Percentiles rank a stretch among this genome's conserved stretches.
Conservation (phyloP, 2,888 invertebrate species). For the Mimachlamys varia region DNA sequence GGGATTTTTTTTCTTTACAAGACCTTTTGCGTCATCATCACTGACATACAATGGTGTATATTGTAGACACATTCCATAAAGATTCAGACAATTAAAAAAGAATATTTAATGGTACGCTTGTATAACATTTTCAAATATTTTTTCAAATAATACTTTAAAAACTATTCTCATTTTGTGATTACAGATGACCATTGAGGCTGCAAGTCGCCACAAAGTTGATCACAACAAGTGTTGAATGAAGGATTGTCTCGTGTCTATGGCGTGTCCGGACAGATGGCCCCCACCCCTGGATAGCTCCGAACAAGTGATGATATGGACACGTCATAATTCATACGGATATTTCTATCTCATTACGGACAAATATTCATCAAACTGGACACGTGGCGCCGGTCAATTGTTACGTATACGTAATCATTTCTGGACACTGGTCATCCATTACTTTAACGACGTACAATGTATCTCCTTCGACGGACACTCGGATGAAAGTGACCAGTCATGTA, state of each 20-base stretch:
- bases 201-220: not conserved
- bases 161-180: not conserved
- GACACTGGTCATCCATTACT: conserved; percentile 15
- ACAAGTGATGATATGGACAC: not conserved
- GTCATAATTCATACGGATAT: not conserved
- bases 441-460: not conserved
- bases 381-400: not conserved
- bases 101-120: too few species aligned
- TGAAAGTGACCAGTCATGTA: not conserved
- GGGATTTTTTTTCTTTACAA: too few species aligned
- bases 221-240: not conserved
- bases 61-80: too few species aligned
- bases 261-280: not conserved
- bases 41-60: too few species aligned
- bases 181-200: not conserved
- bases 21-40: too few species aligned
- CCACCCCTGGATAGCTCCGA: not conserved
- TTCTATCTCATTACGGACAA: not conserved
- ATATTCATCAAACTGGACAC: not conserved
- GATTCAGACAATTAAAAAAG: too few species aligned
- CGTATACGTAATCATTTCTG: not conserved
- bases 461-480: not conserved
- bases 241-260: not conserved
- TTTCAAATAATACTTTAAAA: not conserved
- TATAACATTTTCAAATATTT: too few species aligned